Conservation (phyloP, 2,113 vertebrate genomes). For the Osmerus eperlanus region DNA sequence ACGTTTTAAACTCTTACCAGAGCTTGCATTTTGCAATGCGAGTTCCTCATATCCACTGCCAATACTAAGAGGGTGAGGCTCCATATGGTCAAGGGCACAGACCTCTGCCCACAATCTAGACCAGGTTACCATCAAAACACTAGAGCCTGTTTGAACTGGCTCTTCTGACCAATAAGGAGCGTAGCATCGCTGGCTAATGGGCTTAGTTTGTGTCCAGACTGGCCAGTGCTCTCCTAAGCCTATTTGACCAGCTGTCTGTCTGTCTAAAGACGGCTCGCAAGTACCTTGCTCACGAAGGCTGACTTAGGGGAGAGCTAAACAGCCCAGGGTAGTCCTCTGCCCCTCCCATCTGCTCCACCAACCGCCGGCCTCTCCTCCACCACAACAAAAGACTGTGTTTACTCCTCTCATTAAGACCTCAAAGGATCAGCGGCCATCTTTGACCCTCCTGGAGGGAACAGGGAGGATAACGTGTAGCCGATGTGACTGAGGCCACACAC, state of each 20-base stretch:
- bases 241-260: slow-evolving; percentile 74
- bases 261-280: slow-evolving; percentile 53
- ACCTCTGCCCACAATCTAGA: slow-evolving; percentile 1
- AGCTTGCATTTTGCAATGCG: too few relatives aligned
- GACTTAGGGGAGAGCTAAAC: slow-evolving; percentile 47
- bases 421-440: slow-evolving; percentile 19
- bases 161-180: slow-evolving; percentile 51
- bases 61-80: background rate
- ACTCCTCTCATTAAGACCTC: slow-evolving; percentile 29
- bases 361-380: slow-evolving; percentile 59
- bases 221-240: slow-evolving; percentile 66
- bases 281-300: slow-evolving; percentile 23
- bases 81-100: slow-evolving; percentile 1
- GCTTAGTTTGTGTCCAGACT: slow-evolving; percentile 64
- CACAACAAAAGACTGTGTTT: slow-evolving; percentile 43
- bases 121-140: slow-evolving; percentile 49
- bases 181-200: slow-evolving; percentile 51
- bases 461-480: background rate
- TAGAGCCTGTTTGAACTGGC: slow-evolving; percentile 38
- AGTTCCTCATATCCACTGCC: too few relatives aligned
- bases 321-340: slow-evolving; percentile 36
- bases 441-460: background rate
- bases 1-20: too few relatives aligned
- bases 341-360: slow-evolving; percentile 58
- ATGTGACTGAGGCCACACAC: background rate